Conservation (phyloP, 2,113 vertebrate genomes). For the Ranitomeya imitator region DNA sequence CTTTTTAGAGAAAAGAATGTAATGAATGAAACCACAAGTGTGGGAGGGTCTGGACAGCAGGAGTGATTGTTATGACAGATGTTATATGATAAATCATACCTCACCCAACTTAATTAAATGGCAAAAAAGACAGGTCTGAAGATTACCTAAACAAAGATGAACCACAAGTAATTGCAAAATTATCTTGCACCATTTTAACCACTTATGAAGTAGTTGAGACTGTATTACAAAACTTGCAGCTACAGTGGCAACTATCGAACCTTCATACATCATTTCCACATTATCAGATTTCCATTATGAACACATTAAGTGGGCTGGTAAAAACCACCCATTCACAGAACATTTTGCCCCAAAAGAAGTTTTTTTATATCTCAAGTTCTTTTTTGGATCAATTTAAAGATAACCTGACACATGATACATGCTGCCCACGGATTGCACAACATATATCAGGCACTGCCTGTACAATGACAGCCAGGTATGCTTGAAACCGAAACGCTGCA, state of each 20-base stretch:
- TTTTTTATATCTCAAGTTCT: no score
- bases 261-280: not conserved
- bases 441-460: no score
- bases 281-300: not conserved
- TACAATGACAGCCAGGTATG: no score
- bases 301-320: not conserved
- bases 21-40: not conserved
- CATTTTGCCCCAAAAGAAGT: no score
- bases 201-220: not conserved
- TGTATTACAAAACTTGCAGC: not conserved
- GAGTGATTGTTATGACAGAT: not conserved
- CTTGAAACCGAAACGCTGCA: no score
- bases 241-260: not conserved
- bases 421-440: no score
- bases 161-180: not conserved
- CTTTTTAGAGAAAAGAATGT: not conserved
- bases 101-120: conserved; percentile 1
- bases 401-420: no score
- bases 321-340: no score
- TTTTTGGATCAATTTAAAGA: no score
- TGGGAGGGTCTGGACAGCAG: not conserved
- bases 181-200: not conserved
- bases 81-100: not conserved
- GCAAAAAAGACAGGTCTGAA: not conserved
- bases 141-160: not conserved